A percentile compares a stretch with the other conserved stretches of the same genome.
Evolutionary conservation across 2,888 invertebrate species (phyloP).

Genomic region (Megaustenia siamemsis): DNA sequence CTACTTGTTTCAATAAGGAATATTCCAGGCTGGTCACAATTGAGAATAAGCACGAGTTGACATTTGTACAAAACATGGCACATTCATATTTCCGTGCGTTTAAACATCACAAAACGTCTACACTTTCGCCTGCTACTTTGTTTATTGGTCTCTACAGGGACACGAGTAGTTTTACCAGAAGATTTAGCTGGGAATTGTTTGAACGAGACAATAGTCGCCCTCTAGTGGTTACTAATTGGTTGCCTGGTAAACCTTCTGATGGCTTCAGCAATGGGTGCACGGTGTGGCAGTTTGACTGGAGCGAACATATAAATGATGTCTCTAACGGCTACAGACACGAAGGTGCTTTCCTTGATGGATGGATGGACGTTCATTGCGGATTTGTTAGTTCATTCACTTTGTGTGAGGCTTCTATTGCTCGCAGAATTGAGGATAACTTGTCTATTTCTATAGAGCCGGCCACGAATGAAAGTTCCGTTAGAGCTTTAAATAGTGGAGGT

Average conservation of each 20-base stretch:
- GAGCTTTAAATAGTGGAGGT: neutral
- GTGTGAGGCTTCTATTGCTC: neutral
- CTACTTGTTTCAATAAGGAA: neutral
- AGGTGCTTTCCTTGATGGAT: neutral
- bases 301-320: neutral
- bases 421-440: neutral
- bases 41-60: neutral
- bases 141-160: neutral
- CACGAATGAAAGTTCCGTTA: neutral
- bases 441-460: neutral
- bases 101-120: neutral
- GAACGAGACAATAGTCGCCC: neutral
- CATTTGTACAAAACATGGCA: neutral
- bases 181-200: neutral
- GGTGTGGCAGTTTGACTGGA: neutral
- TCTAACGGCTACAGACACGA: too few relatives aligned
- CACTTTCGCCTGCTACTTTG: neutral
- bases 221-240: neutral
- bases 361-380: neutral
- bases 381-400: neutral
- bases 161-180: neutral
- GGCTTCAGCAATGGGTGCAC: neutral
- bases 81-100: too few relatives aligned
- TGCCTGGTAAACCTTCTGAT: neutral
- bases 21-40: neutral